Conservation (phyloP, 2,888 invertebrate genomes). For the Lutraria lutraria region DNA sequence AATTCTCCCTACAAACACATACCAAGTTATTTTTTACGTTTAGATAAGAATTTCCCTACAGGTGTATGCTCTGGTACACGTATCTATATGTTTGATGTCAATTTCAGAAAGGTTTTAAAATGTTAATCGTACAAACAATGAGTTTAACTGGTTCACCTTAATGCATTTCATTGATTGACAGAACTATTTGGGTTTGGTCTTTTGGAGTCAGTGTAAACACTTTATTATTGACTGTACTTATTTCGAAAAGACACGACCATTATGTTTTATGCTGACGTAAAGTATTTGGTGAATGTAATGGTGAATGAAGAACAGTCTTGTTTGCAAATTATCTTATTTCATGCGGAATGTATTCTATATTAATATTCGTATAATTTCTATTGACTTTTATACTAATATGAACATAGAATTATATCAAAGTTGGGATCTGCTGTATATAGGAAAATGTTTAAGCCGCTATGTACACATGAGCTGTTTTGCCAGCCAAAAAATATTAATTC, state of each 20-base stretch:
- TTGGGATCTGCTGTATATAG: too few species aligned
- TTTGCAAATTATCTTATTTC: not conserved
- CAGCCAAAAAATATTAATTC: too few species aligned
- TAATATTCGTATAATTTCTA: not conserved
- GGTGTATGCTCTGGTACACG: not conserved
- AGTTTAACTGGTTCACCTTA: not conserved
- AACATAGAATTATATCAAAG: not conserved
- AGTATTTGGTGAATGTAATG: not conserved
- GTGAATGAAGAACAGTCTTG: not conserved
- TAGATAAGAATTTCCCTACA: not conserved
- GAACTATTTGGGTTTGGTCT: not conserved
- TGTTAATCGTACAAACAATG: not conserved
- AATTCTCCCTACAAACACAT: not conserved
- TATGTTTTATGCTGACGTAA: not conserved
- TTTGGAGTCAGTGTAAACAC: not conserved
- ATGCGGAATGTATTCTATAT: not conserved
- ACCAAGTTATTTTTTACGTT: not conserved
- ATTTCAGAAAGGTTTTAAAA: not conserved
- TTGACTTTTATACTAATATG: not conserved
- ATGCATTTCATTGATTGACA: not conserved
- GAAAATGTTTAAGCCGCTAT: too few species aligned
- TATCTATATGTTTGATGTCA: not conserved
- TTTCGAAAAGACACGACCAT: not conserved
- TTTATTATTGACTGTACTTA: not conserved
- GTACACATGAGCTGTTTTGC: too few species aligned